These are phyloP conservation scores for Syrmaticus mikado DNA, from an alignment of 2,113 vertebrate genomes.

Conservation along the genomic window DNA sequence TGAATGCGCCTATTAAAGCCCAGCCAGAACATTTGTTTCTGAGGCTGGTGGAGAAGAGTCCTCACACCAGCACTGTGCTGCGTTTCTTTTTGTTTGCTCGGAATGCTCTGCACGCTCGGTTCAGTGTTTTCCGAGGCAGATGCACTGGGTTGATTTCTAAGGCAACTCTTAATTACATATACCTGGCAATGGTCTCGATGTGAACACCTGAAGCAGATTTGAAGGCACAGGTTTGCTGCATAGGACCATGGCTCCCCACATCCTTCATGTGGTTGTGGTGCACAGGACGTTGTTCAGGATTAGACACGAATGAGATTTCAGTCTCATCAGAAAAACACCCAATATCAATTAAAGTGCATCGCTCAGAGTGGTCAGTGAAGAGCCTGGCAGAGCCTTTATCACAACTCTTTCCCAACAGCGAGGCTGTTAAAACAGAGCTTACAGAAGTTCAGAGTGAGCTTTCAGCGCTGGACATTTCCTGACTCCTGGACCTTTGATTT, in stretches of 20 bases:
- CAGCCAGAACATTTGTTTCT: neutral
- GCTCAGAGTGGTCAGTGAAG: fast-evolving
- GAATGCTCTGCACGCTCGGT: fast-evolving
- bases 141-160: neutral
- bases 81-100: neutral
- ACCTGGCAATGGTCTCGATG: neutral
- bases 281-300: fast-evolving
- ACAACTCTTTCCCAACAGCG: neutral
- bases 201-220: neutral
- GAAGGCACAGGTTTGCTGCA: fast-evolving
- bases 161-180: neutral
- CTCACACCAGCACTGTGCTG: fast-evolving
- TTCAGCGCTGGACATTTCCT: neutral
- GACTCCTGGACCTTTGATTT: neutral
- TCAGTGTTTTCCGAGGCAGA: neutral
- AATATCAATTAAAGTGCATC: neutral
- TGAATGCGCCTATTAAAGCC: neutral
- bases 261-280: neutral
- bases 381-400: neutral
- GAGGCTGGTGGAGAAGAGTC: neutral
- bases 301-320: neutral
- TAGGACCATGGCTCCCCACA: fast-evolving
- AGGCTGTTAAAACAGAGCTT: neutral
- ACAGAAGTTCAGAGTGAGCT: neutral
- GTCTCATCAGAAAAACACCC: neutral